Evolutionary conservation across 1,140 invertebrate species (phyloP).

Genomic region (Drosophila arawakana): DNA sequence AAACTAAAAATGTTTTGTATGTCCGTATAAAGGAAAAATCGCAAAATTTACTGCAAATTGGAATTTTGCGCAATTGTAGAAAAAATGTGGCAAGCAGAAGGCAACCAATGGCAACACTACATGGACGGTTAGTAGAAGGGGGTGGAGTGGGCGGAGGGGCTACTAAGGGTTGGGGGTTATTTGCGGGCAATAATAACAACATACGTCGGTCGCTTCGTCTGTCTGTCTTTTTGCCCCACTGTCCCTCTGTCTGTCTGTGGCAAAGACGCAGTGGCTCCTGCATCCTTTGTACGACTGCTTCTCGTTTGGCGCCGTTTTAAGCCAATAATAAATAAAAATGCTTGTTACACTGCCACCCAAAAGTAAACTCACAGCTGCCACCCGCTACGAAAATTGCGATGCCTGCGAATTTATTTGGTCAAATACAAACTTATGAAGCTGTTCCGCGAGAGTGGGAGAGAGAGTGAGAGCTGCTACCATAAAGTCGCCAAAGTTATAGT

Average conservation of each 20-base stretch:
- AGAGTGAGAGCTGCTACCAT: conserved; percentile 28
- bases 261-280: conserved; percentile 57
- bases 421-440: conserved; percentile 64
- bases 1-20: conserved; percentile 83
- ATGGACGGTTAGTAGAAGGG: conserved; percentile 3
- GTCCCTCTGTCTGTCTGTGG: conserved; percentile 41
- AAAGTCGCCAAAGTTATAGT: conserved; percentile 80
- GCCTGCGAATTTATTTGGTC: conserved; percentile 70
- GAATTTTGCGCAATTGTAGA: conserved; percentile 84
- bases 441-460: neutral
- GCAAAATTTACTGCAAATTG: conserved; percentile 85
- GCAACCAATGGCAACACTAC: conserved; percentile 48
- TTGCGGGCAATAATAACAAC: conserved; percentile 73
- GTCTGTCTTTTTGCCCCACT: conserved; percentile 16
- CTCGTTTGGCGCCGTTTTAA: conserved; percentile 56
- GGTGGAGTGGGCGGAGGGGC: neutral
- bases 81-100: conserved; percentile 67
- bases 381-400: conserved; percentile 70
- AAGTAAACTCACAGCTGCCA: conserved; percentile 17
- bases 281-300: conserved; percentile 51
- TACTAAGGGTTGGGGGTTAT: neutral
- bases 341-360: conserved; percentile 54
- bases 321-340: conserved; percentile 83
- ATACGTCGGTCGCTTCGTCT: conserved; percentile 40
- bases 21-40: conserved; percentile 84